Evolutionary conservation across 2,888 invertebrate genomes (phyloP), one percentile per base, ranked within the genome.

Genomic region (Nymphalis urticae): DNA sequence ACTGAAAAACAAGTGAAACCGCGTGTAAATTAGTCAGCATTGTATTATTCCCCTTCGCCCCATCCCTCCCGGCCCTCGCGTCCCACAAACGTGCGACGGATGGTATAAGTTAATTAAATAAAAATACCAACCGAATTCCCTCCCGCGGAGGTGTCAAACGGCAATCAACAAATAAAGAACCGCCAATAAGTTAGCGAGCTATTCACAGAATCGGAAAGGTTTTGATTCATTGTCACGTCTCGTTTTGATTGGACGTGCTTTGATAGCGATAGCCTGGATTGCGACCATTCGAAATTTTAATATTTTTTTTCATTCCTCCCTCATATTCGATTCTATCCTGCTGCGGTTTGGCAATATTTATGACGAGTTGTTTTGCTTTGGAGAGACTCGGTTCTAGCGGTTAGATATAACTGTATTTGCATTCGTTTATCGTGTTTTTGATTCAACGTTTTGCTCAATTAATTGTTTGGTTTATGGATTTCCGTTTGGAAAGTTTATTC

Each of bases 171-270:
- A 90, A 92, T 89, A 91, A 90, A 90, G 86, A 84, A 86, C 84
- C 80, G 86, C 85, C 89, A 89, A 89, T 91, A 91, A 91, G 89
- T 90, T 90, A 89, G 87, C 87, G 80, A 80, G 83, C 86, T 87
- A 90, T 89, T 89, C 88, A 87, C 82, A 83, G 84, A 84, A 88
- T 87, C 88, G 86, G 84, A 89, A 90, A 88, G 88, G 88, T 86
- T 87, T 85, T 86, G 86, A 89, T 89, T 90, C 90, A 89, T 87
- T 90, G 90, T 91, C 91, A 92, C 92, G 91, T 89, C 89, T 84
- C 89, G 86, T 84, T 90, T 89, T 89, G 89, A 92, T 90, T 91
- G 92, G 88, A 92, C 92, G 92, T 92, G 92, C 92, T 90, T 88
- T 90, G 92, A 88, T 88, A 90, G 81, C 86, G 92, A 90, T 92